These are phyloP conservation scores for Microctonus hyperodae DNA, from an alignment of 2,888 invertebrate species.

Conservation along the genomic window DNA sequence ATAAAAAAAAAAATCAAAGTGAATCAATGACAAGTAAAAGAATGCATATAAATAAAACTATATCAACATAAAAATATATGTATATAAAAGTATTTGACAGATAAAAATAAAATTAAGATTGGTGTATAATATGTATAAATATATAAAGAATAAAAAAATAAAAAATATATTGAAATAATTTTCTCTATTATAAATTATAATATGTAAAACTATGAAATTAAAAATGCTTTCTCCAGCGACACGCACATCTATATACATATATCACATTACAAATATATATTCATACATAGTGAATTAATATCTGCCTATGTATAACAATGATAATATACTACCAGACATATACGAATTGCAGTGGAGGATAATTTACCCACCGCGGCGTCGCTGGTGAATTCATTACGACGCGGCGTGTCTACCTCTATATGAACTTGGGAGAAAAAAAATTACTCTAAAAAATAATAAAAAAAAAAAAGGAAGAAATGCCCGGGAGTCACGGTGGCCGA, in stretches of 20 bases:
- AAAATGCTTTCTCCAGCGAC: conserved; percentile 23
- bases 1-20: conserved; percentile 18
- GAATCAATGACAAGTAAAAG: background rate
- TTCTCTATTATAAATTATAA: too few relatives aligned
- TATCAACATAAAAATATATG: too few relatives aligned
- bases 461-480: conserved; percentile 23
- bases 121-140: too few relatives aligned
- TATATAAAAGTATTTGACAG: too few relatives aligned
- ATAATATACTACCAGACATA: conserved; percentile 5
- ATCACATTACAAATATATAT: background rate
- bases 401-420: background rate
- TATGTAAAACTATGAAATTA: conserved; percentile 28
- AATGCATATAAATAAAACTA: too few relatives aligned
- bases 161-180: too few relatives aligned
- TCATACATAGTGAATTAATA: too few relatives aligned
- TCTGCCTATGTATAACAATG: background rate
- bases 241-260: background rate
- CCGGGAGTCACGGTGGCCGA: conserved; percentile 22
- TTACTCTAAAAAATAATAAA: background rate
- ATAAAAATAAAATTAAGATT: too few relatives aligned
- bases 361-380: conserved; percentile 20
- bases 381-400: conserved; percentile 12
- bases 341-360: conserved; percentile 8
- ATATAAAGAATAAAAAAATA: too few relatives aligned
- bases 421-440: background rate